phyloP scores from a whole-genome alignment of 2,888 invertebrate genomes.

The Incurvaria masculella region DNA sequence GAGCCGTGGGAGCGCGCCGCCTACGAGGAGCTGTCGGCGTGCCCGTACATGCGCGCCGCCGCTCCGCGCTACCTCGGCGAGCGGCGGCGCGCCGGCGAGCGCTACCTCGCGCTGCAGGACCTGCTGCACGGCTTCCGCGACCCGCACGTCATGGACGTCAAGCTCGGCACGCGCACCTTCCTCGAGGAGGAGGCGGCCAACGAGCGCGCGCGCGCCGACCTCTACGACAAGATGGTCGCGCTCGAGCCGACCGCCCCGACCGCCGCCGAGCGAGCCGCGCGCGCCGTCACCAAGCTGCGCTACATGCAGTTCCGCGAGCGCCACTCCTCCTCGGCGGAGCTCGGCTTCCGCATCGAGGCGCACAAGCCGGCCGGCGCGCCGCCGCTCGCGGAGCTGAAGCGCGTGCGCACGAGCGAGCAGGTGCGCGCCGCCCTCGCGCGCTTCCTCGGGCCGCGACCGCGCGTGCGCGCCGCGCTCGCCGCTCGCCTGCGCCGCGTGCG shows the following conservation, averaged over 20 bases:
- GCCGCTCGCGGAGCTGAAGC: conserved; percentile 86
- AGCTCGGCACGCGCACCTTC: conserved; percentile 95
- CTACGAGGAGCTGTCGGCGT: conserved; percentile 76
- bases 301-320: conserved; percentile 97
- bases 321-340: conserved; percentile 87
- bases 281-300: conserved; percentile 91
- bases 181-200: conserved; percentile 94
- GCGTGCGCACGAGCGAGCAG: conserved; percentile 74
- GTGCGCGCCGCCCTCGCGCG: conserved; percentile 69
- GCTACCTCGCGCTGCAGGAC: conserved; percentile 95
- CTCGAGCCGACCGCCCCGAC: conserved; percentile 88
- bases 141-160: conserved; percentile 96
- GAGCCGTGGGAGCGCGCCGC: conserved; percentile 70
- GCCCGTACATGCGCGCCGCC: conserved; percentile 66
- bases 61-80: conserved; percentile 85
- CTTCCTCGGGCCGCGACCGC: conserved; percentile 67
- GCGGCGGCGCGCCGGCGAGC: conserved; percentile 72
- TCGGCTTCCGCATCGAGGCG: conserved; percentile 96
- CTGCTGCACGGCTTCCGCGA: conserved; percentile 85
- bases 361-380: conserved; percentile 81
- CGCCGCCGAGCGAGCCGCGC: conserved; percentile 70
- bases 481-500: conserved; percentile 75
- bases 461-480: conserved; percentile 66
- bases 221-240: conserved; percentile 95
- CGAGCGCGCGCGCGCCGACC: conserved; percentile 74